Evolutionary conservation across 2,888 invertebrate species (phyloP).

Genomic region (Odontothrips loti): DNA sequence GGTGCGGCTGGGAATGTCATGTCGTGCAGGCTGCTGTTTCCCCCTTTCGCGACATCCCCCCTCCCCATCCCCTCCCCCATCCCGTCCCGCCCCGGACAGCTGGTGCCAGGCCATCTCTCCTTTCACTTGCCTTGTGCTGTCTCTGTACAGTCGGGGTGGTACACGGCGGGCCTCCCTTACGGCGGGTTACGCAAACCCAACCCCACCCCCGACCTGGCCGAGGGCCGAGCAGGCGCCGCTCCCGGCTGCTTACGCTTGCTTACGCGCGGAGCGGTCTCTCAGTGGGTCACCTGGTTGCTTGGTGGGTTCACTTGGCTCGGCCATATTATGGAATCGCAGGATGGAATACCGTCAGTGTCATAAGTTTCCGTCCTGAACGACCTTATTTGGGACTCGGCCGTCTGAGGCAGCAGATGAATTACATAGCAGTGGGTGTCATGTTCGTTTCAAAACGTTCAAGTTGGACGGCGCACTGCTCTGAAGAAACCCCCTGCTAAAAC

Average conservation of each 20-base stretch:
- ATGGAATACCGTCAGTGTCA: no score
- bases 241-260: no score
- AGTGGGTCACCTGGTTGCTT: background rate
- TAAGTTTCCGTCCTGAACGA: no score
- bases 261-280: background rate
- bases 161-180: slow-evolving; percentile 2
- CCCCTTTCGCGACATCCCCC: background rate
- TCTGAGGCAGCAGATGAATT: no score
- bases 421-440: no score
- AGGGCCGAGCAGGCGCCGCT: no score
- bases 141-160: background rate
- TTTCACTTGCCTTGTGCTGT: no score
- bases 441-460: no score
- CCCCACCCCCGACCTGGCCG: background rate
- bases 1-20: background rate
- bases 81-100: background rate
- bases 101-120: no score
- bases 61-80: background rate
- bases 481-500: no score
- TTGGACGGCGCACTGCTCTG: no score
- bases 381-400: no score
- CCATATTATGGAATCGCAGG: background rate
- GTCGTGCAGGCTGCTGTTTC: background rate
- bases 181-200: slow-evolving; percentile 1
- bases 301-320: background rate